Evolutionary conservation across 2,113 vertebrate genomes (phyloP), one percentile per base, ranked within the genome.

Genomic region (Mormoops blainvillei): DNA sequence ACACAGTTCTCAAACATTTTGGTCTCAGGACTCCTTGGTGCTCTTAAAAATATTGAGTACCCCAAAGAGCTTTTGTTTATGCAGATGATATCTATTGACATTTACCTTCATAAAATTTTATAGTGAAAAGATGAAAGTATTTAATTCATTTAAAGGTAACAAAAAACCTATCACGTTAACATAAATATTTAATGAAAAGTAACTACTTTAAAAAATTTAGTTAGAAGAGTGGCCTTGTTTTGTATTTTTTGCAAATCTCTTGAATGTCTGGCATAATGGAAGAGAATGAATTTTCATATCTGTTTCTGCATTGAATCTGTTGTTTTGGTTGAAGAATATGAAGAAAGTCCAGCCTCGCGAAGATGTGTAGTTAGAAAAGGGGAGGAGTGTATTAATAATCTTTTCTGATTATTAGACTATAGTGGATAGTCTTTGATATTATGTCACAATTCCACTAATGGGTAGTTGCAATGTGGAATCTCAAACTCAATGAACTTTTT

Each of bases 201-300:
- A 73, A 65, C 8, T 50, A 52, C 61, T 76, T 54, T 48, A 56
- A 54, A 90, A 87, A 31, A 48, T 77, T 90, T 84, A 65, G 41
- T 41, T 48, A 63, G 33, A 85, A 22, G 61, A 89, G 19, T 88
- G 45, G 20, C 56, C 56, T 65, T 91, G 76, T 96, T 96, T 82
- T 89, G 52, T 67, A 80, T 73, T 89, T 89, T 91, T 95, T 93
- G 70, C 13, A 91, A 93, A 90, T 87, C 19, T 89, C 28, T 67
- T 83, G 38, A 80, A 82, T 68, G 7, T 88, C 52, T 82, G 43
- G 58, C 4, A 12, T 82, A 31, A 81, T 61, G 28, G 56, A 96
- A 80, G 52, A 92, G 5, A 84, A 19, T 70, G 43, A 48, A 67
- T 71, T 45, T 8, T 96, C 24, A 18, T 78, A 73, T 41, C 36